phyloP scores from a whole-genome alignment of 2,888 invertebrate genomes.

The Caenorhabditis macrosperma region DNA sequence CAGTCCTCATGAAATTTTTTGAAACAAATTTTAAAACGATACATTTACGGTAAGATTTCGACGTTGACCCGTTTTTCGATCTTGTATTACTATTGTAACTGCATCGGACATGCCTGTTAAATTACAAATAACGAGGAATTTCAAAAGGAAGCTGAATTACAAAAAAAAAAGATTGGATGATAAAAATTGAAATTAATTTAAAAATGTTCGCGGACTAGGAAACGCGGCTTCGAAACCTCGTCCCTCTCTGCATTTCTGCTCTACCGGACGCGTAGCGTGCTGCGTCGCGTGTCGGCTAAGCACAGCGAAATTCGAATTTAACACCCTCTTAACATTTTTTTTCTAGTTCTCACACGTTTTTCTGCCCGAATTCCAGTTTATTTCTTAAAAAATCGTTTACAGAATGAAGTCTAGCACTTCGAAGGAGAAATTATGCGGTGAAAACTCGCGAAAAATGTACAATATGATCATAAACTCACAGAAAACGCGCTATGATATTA shows the following conservation, averaged over 20 bases:
- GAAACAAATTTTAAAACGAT: neutral
- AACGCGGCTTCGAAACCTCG: neutral
- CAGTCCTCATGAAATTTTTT: neutral
- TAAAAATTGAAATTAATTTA: neutral
- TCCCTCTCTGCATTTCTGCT: conserved; percentile 1
- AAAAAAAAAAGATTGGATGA: neutral
- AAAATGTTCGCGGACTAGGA: conserved; percentile 11
- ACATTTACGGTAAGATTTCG: conserved; percentile 38
- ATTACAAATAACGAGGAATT: neutral
- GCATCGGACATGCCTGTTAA: conserved; percentile 29
- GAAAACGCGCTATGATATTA: conserved; percentile 36
- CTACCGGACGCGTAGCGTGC: conserved; percentile 16
- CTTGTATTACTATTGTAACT: conserved; percentile 42
- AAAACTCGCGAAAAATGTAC: conserved; percentile 45
- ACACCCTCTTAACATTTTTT: neutral
- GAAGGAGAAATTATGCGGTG: conserved; percentile 51
- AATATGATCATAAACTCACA: conserved; percentile 55
- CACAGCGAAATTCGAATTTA: conserved; percentile 33
- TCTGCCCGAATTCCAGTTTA: neutral
- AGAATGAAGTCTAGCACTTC: conserved; percentile 58
- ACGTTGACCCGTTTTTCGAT: conserved; percentile 41
- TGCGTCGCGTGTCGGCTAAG: conserved; percentile 12
- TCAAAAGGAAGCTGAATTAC: neutral
- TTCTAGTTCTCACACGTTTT: conserved; percentile 13
- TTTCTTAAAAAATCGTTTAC: conserved; percentile 10